Evolutionary conservation across 2,113 vertebrate genomes (phyloP), one percentile per base, ranked within the genome.

Genomic region (Myiagra hebetior): DNA sequence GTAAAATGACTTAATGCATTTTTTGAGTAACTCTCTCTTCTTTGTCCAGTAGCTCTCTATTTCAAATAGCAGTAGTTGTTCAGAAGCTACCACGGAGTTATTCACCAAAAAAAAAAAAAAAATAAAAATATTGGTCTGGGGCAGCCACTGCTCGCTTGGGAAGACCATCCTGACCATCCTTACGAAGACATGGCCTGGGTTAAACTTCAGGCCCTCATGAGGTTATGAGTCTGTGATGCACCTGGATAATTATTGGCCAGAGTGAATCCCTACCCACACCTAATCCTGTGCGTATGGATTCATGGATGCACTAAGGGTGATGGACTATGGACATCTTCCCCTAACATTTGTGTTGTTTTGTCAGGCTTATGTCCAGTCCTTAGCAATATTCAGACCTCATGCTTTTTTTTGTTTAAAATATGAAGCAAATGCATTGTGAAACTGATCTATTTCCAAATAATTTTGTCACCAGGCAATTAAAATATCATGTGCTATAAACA

Each of bases 401-500:
- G n/a, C 5, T 57, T 57, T 64, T 62, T 85, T 73, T 69, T 73
- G 23, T 85, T 84, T 70, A 39, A 92, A 78, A 81, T 72, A 27
- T 1, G 9, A 91, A 95, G 77, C 44, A 81, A 95, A 84, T 64
- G 35, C 62, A 23, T 85, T 75, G 91, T 89, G 79, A 93, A 96
- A 82, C 44, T 15, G 52, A 87, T 82, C 59, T 27, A 44, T 84
- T 92, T 89, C 86, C 62, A 77, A 93, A 75, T 68, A 21, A 77
- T 90, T 76, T 94, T 95, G 70, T 95, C 91, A 90, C 67, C 68
- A 13, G 49, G 80, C 64, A 76, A 92, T 97, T 93, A 93, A 92
- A 95, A 89, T 89, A 87, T 92, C 83, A 72, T 68, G 62, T 93
- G 88, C 86, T 94, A 89, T 91, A 89, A 93, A 60, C 76, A 96